phyloP scores from a whole-genome alignment of 2,113 vertebrate genomes.

The Felis chaus region DNA sequence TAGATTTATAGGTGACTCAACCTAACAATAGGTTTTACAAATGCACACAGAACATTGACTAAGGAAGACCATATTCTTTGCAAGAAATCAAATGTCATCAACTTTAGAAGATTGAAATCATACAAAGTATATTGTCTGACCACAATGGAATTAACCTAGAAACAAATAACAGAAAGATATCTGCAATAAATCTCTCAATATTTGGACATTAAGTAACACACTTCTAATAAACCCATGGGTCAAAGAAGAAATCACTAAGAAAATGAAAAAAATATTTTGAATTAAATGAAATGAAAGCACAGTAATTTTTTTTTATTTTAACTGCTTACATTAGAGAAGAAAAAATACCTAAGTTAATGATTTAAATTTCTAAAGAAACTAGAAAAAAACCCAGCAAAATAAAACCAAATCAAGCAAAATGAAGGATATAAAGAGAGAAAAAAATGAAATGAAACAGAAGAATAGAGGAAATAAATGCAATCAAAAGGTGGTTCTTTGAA shows the following conservation, averaged over 20 bases:
- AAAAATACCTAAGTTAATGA: not conserved
- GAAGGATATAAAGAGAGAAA: not conserved
- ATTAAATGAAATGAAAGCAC: constrained; percentile 10
- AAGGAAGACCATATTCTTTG: not conserved
- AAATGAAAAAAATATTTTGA: not conserved
- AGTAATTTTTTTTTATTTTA: not conserved
- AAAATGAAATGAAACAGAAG: not conserved
- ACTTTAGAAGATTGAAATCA: not conserved
- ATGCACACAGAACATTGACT: not conserved
- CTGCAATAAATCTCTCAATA: constrained; percentile 4
- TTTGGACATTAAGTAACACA: not conserved
- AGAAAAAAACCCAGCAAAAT: not conserved
- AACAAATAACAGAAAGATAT: not conserved
- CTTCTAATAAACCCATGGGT: not conserved
- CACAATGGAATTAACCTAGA: not conserved
- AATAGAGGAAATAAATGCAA: not conserved
- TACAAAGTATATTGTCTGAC: not conserved
- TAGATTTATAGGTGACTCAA: not conserved
- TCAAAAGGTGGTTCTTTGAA: not conserved
- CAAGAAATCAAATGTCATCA: not conserved
- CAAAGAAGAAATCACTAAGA: not conserved
- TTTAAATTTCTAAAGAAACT: not conserved
- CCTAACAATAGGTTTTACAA: not conserved
- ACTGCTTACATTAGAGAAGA: not conserved
- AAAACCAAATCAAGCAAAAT: not conserved